Conservation (phyloP, 2,113 vertebrate species). For the Oryzias javanicus region DNA sequence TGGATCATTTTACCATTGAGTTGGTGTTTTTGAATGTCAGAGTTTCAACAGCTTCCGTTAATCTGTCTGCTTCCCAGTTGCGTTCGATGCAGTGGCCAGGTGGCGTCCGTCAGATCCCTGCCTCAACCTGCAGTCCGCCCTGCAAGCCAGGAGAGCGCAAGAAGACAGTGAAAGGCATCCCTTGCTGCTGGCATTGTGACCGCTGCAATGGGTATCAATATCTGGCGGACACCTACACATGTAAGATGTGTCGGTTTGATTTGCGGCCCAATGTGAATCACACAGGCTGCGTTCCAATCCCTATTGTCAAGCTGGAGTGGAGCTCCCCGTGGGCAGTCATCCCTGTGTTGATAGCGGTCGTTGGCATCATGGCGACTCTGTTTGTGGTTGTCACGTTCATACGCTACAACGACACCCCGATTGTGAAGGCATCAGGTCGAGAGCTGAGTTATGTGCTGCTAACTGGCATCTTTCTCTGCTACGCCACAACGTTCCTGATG, state of each 20-base stretch:
- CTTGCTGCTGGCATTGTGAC: slow-evolving; percentile 80
- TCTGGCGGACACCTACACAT: slow-evolving; percentile 75
- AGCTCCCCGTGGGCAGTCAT: slow-evolving; percentile 80
- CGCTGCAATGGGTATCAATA: slow-evolving; percentile 80
- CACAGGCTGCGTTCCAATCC: slow-evolving; percentile 75
- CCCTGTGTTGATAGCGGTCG: slow-evolving; percentile 74
- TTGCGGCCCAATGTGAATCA: slow-evolving; percentile 75
- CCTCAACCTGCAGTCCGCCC: slow-evolving; percentile 77
- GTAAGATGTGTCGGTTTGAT: slow-evolving; percentile 80
- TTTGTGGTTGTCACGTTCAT: slow-evolving; percentile 77
- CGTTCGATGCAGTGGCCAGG: slow-evolving; percentile 76
- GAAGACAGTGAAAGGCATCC: slow-evolving; percentile 79
- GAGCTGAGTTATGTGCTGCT: slow-evolving; percentile 79
- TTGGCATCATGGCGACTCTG: slow-evolving; percentile 77
- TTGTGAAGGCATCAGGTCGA: slow-evolving; percentile 77
- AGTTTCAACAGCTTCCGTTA: slow-evolving; percentile 13
- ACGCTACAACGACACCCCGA: slow-evolving; percentile 79
- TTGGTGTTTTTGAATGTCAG: neutral
- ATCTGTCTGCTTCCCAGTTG: slow-evolving; percentile 57
- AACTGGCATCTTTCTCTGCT: slow-evolving; percentile 79
- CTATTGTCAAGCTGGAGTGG: slow-evolving; percentile 79
- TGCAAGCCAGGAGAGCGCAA: slow-evolving; percentile 76
- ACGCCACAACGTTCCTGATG: slow-evolving; percentile 80
- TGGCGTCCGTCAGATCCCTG: slow-evolving; percentile 65
- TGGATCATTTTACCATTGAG: slow-evolving; percentile 1